These are phyloP conservation scores for Phycodurus eques DNA, from an alignment of 2,113 vertebrate species.

Conservation along the genomic window DNA sequence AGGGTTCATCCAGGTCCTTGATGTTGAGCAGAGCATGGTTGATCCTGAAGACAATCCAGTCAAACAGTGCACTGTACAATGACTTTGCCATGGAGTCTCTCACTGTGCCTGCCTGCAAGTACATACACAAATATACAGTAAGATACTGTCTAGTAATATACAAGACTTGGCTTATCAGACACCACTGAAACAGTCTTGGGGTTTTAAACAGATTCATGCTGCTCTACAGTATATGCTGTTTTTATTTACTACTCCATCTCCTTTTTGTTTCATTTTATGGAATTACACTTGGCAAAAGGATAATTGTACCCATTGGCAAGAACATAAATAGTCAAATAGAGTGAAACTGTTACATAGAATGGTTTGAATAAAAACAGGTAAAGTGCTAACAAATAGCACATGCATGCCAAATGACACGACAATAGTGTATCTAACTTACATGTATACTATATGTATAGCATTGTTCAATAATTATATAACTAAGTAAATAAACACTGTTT, in stretches of 20 bases:
- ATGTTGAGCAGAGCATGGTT: slow-evolving; percentile 95
- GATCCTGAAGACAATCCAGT: slow-evolving; percentile 99
- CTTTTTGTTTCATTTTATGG: background rate
- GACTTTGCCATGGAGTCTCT: slow-evolving; percentile 98
- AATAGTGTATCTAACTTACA: background rate
- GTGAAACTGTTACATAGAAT: background rate
- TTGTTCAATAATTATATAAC: background rate
- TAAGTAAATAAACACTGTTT: background rate
- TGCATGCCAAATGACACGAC: background rate
- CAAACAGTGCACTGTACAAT: slow-evolving; percentile 92
- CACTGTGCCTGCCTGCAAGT: slow-evolving; percentile 85
- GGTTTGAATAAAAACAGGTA: background rate
- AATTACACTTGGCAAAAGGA: background rate
- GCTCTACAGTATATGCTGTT: background rate
- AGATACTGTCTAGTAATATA: background rate
- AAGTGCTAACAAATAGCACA: background rate
- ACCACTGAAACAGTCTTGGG: background rate
- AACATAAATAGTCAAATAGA: background rate
- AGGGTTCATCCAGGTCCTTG: slow-evolving; percentile 86
- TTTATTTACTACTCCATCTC: background rate
- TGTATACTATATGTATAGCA: background rate
- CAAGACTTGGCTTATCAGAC: background rate
- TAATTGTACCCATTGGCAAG: background rate
- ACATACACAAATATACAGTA: background rate
- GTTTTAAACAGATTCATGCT: background rate